phyloP scores from a whole-genome alignment of 2,797 vertebrate species.

The Stomatorhinus walkeri region DNA sequence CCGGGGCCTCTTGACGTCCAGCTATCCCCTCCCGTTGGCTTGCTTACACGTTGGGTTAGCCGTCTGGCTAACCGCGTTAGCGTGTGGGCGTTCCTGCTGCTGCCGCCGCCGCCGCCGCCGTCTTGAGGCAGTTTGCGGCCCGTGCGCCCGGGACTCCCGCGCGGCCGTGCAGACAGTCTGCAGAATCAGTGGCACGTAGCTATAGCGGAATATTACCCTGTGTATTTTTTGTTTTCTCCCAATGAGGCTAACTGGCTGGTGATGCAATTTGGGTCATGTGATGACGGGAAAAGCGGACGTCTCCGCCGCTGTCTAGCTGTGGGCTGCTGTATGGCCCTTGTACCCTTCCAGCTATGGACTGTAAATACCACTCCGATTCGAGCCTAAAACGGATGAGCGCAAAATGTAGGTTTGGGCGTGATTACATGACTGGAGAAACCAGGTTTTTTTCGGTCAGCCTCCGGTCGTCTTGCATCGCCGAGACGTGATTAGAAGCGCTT shows the following conservation, averaged over 20 bases:
- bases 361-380: background rate
- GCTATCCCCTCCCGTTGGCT: background rate
- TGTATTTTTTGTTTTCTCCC: background rate
- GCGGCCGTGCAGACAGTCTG: background rate
- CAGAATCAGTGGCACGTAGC: background rate
- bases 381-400: background rate
- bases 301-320: background rate
- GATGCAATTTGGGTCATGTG: conserved; percentile 13
- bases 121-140: background rate
- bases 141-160: background rate
- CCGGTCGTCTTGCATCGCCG: background rate
- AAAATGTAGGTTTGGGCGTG: background rate
- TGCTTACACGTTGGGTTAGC: background rate
- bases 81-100: conserved; percentile 11
- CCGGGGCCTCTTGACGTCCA: background rate
- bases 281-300: background rate
- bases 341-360: background rate
- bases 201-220: background rate
- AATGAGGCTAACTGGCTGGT: background rate
- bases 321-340: background rate
- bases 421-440: background rate
- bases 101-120: too few relatives aligned
- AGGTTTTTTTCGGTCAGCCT: background rate
- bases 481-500: background rate
- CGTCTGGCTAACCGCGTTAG: background rate